Conservation (phyloP, 2,797 vertebrate genomes). For the Poecilia wingei region DNA sequence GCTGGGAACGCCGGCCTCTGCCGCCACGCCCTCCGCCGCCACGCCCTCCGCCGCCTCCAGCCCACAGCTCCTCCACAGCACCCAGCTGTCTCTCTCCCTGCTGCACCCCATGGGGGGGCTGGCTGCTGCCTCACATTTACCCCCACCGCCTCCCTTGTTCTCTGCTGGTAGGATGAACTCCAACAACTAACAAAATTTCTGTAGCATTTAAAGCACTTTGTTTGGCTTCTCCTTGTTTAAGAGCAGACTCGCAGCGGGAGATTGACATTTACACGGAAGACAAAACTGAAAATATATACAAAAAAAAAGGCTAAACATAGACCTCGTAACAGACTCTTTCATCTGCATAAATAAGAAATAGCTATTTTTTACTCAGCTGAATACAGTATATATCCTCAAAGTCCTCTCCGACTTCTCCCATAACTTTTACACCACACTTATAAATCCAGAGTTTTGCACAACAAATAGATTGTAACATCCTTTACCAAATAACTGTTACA, state of each 20-base stretch:
- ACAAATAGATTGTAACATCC: conserved; percentile 70
- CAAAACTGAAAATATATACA: conserved; percentile 20
- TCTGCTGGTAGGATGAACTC: conserved; percentile 87
- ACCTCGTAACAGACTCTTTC: conserved; percentile 50
- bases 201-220: conserved; percentile 72
- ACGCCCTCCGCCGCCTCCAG: conserved; percentile 52
- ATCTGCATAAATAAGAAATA: conserved; percentile 60
- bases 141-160: conserved; percentile 86
- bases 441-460: conserved; percentile 68
- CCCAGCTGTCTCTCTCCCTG: conserved; percentile 80
- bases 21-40: no score
- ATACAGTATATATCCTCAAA: conserved; percentile 75
- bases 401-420: conserved; percentile 30
- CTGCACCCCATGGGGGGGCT: conserved; percentile 84
- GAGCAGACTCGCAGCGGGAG: conserved; percentile 47
- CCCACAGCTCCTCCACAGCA: conserved; percentile 61
- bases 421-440: conserved; percentile 14
- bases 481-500: conserved; percentile 37
- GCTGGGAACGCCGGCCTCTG: conserved; percentile 47
- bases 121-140: conserved; percentile 82
- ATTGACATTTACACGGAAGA: conserved; percentile 55
- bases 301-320: conserved; percentile 36
- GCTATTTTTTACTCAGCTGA: conserved; percentile 74
- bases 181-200: conserved; percentile 77
- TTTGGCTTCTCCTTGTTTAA: conserved; percentile 57